A percentile compares a stretch with the other conserved stretches of the same genome.
phyloP scores from a whole-genome alignment of 1,140 invertebrate species.

The Uloborus diversus region DNA sequence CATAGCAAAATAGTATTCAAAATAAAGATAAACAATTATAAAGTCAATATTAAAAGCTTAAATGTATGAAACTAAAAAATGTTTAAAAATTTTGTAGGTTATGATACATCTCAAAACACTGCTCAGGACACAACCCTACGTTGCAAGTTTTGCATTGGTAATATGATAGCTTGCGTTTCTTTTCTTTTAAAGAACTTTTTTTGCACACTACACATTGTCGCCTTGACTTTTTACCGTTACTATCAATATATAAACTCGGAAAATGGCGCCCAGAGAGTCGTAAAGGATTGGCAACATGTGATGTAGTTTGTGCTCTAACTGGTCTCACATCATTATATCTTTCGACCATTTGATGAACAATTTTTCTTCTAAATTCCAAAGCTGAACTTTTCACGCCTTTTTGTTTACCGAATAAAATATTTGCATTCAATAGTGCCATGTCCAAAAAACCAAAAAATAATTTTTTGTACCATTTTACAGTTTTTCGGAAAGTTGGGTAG shows the following conservation, averaged over 20 bases:
- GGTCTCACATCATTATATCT: neutral
- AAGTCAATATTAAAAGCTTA: too few relatives aligned
- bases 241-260: neutral
- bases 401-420: neutral
- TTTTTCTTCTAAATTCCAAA: neutral
- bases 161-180: neutral
- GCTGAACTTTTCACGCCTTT: neutral
- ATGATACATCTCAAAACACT: neutral
- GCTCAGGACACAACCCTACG: neutral
- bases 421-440: neutral
- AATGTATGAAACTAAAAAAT: too few relatives aligned
- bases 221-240: neutral
- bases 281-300: neutral
- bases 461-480: conserved; percentile 6
- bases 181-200: neutral
- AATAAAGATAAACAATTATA: too few relatives aligned
- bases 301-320: neutral
- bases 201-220: neutral
- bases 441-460: neutral
- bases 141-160: neutral
- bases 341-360: neutral
- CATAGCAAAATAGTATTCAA: too few relatives aligned
- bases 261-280: neutral
- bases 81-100: too few relatives aligned
- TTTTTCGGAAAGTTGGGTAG: conserved; percentile 2